Percentiles rank a stretch among this genome's conserved stretches.
Evolutionary conservation across 2,888 invertebrate genomes (phyloP).

Genomic region (Yponomeuta cagnagella): DNA sequence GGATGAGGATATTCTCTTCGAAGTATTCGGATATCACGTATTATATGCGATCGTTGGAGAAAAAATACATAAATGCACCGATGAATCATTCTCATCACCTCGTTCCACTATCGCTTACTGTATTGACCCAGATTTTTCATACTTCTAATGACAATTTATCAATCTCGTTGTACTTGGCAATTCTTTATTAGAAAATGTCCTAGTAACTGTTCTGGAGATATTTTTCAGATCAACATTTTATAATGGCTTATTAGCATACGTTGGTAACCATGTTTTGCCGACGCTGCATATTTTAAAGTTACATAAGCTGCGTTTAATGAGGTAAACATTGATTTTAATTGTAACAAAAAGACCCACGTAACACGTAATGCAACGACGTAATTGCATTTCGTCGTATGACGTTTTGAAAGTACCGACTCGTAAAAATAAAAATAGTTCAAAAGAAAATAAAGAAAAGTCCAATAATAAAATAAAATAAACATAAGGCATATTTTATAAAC

Average conservation of each 20-base stretch:
- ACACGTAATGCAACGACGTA: neutral
- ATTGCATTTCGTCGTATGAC: neutral
- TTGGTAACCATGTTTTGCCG: neutral
- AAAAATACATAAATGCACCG: neutral
- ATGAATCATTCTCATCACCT: neutral
- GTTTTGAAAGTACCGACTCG: neutral
- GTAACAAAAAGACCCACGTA: neutral
- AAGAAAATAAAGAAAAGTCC: neutral
- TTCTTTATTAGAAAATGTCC: no score
- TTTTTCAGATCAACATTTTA: no score
- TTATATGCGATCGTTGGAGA: neutral
- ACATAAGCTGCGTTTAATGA: neutral
- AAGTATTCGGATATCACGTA: no score
- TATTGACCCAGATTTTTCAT: neutral
- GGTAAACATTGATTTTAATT: slow-evolving; percentile 3
- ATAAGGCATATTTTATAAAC: no score
- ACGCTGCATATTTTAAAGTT: neutral
- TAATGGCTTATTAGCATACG: neutral
- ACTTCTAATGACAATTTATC: neutral
- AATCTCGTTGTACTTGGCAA: neutral
- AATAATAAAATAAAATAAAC: no score
- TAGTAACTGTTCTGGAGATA: no score
- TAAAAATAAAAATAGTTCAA: neutral
- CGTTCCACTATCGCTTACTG: neutral
- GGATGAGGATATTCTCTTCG: no score